Conservation (phyloP, 1,140 invertebrate species). For the Rhopalosiphum maidis region DNA sequence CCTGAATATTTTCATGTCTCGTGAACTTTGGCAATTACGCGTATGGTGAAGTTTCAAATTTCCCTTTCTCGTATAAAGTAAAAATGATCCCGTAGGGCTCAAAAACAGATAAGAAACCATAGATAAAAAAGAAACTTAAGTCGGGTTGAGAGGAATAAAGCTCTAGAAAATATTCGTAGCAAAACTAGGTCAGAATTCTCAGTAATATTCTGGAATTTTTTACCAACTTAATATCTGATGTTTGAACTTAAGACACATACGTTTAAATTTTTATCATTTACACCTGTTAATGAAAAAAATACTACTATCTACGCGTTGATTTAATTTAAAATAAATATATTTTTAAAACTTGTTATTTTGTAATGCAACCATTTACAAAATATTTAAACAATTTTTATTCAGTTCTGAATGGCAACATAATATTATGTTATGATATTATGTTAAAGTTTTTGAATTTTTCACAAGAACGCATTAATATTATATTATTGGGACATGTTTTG, state of each 20-base stretch:
- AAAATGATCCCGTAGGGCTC: not conserved
- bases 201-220: not conserved
- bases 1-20: not conserved
- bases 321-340: not conserved
- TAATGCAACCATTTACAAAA: not conserved
- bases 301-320: not conserved
- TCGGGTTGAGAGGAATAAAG: not conserved
- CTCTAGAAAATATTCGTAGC: not conserved
- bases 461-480: not conserved
- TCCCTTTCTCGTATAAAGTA: not conserved
- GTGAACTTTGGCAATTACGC: not conserved
- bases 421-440: too few relatives aligned
- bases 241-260: not conserved
- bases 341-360: not conserved
- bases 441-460: not conserved
- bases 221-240: not conserved
- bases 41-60: slow-evolving; percentile 24
- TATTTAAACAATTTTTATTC: not conserved
- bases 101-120: slow-evolving; percentile 29
- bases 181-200: not conserved
- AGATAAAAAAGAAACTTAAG: slow-evolving; percentile 9
- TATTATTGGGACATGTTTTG: not conserved
- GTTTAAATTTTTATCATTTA: not conserved
- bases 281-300: not conserved
- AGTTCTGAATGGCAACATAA: too few relatives aligned